Evolutionary conservation across 2,888 invertebrate species (phyloP).

Genomic region (Melinaea menophilus): DNA sequence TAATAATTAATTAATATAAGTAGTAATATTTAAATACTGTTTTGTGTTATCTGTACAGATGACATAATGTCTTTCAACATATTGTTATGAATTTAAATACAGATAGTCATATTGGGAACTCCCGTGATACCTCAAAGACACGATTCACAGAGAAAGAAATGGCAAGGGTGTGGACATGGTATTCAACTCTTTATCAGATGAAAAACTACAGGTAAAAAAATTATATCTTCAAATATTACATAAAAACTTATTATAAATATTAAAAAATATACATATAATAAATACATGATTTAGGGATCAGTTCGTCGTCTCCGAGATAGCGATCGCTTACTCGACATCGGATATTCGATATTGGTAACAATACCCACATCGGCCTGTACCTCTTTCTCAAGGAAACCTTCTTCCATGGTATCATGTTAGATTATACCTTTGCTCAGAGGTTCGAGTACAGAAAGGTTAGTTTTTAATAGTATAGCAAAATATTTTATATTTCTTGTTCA

Average conservation of each 20-base stretch:
- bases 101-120: conserved; percentile 88
- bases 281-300: conserved; percentile 53
- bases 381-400: conserved; percentile 80
- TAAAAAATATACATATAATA: too few species aligned
- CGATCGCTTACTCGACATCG: conserved; percentile 87
- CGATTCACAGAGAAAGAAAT: conserved; percentile 87
- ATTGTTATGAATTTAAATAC: conserved; percentile 22
- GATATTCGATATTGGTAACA: conserved; percentile 85
- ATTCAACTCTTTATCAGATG: conserved; percentile 93
- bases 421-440: conserved; percentile 67
- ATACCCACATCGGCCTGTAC: conserved; percentile 82
- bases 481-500: not conserved
- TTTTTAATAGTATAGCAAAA: not conserved
- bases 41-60: not conserved
- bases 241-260: not conserved
- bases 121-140: conserved; percentile 92
- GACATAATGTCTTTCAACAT: conserved; percentile 3
- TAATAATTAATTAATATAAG: not conserved
- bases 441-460: conserved; percentile 60
- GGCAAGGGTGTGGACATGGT: conserved; percentile 95
- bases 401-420: conserved; percentile 76
- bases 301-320: conserved; percentile 74
- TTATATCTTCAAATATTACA: not conserved
- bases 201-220: conserved; percentile 84
- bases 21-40: too few species aligned